These are phyloP conservation scores for Chironex yamaguchii DNA, from an alignment of 30 jellyfish, hydroid and myxozoan genomes.

Conservation along the genomic window DNA sequence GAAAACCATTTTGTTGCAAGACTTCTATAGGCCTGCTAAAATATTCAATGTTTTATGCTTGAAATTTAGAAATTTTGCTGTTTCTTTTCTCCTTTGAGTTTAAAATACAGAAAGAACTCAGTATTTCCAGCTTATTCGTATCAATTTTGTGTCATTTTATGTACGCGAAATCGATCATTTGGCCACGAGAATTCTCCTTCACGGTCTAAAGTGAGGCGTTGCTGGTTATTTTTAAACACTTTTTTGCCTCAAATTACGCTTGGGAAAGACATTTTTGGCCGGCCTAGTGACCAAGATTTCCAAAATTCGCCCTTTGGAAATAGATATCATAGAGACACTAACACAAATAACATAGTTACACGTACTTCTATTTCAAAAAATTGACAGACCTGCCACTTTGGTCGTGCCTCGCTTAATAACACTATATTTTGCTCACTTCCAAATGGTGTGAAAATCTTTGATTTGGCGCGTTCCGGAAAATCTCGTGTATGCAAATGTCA, in stretches of 20 bases:
- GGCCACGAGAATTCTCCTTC: background rate
- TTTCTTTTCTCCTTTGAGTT: background rate
- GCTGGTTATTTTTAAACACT: background rate
- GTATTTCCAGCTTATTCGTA: background rate
- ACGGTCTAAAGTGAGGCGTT: background rate
- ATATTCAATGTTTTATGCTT: too few relatives aligned
- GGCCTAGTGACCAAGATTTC: background rate
- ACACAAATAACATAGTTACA: background rate
- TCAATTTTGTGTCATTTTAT: background rate
- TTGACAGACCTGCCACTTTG: background rate
- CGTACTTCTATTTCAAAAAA: background rate
- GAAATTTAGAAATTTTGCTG: too few relatives aligned
- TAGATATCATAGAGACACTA: background rate
- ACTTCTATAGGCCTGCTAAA: too few relatives aligned
- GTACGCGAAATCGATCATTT: slow-evolving; percentile 1
- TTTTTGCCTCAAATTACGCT: background rate
- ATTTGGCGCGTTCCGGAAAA: too few relatives aligned
- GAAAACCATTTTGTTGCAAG: too few relatives aligned
- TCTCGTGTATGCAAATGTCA: too few relatives aligned
- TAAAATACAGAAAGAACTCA: background rate
- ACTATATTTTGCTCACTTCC: too few relatives aligned
- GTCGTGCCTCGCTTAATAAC: too few relatives aligned
- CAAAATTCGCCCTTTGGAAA: background rate
- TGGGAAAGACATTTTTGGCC: background rate
- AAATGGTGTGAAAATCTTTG: too few relatives aligned